Evolutionary conservation across 2,797 vertebrate species (phyloP), one percentile per base, ranked within the genome.

Genomic region (Enteromius unitaeniatus): DNA sequence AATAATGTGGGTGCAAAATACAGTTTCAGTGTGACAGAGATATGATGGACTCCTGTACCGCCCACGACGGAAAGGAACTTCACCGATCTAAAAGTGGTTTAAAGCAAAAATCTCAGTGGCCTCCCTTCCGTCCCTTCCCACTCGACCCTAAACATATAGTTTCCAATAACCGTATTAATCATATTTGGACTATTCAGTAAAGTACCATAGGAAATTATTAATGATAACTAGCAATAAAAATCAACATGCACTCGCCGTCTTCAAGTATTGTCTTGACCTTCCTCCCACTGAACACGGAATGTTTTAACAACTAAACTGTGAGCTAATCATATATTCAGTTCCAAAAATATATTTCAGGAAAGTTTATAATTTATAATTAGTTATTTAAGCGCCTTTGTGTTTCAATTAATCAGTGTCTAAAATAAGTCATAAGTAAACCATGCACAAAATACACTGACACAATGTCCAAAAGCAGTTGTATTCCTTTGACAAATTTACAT

Each of bases 31-130:
- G 19, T 53, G 62, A 77, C 34, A 42, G 47, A 77, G 37, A 69
- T 69, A 40, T 31, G 37, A 77, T 69, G 31, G 60, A 28, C 68
- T 64, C 53, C 55, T 64, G 13, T 15, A 26, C 58, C 26, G n/a
- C 81, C 73, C 81, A 83, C 49, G 0, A 23, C 34, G 74, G 75
- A 84, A 78, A 70, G 21, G 9, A 68, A 26, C 53, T 84, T 84
- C 8, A 21, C 3, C 9, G 26, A 70, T 78, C 37, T 60, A 15
- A 78, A 69, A 45, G 8, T 14, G n/a, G 9, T 37, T 6, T 31
- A 70, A 69, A 77, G 4, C 34, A 42, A 23, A 67, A 60, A 69
- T 65, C 74, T 78, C 40, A 23, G n/a, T 23, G 55, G 9, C n/a
- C 55, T 58, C 55, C n/a, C n/a, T n/a, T n/a, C 51, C 13, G 10